phyloP scores from a whole-genome alignment of 2,113 vertebrate genomes.

The Malurus alboscapulatus region DNA sequence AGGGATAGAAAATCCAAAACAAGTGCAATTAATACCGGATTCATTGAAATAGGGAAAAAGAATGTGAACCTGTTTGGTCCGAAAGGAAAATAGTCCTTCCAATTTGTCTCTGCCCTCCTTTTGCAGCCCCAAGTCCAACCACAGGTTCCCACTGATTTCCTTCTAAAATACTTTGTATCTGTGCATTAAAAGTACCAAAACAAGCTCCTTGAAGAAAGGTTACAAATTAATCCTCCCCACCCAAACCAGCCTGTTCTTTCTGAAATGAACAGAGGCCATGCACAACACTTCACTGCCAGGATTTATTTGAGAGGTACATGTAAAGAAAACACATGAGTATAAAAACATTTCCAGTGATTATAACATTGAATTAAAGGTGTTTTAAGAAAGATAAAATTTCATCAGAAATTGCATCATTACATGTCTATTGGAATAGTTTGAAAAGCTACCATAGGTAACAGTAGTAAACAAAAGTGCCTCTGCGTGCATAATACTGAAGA shows the following conservation, averaged over 20 bases:
- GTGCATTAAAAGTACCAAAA: not conserved
- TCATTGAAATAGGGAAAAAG: not conserved
- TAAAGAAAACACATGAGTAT: conserved; percentile 28
- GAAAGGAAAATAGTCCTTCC: not conserved
- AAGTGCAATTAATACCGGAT: not conserved
- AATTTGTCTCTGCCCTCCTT: not conserved
- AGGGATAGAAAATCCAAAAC: not conserved
- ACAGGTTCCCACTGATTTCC: not conserved
- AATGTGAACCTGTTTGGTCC: not conserved
- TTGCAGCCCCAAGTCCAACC: not conserved
- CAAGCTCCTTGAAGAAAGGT: not conserved
- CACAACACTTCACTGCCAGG: conserved; percentile 21
- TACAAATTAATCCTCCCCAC: not conserved
- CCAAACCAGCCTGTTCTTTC: not conserved
- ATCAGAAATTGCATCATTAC: conserved; percentile 46
- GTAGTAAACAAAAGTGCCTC: conserved; percentile 46
- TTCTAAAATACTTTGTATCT: not conserved
- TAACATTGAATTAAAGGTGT: conserved; percentile 34
- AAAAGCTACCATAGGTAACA: conserved; percentile 54
- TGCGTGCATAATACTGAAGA: conserved; percentile 30
- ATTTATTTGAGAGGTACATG: conserved; percentile 49
- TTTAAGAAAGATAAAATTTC: conserved; percentile 48
- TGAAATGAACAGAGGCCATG: not conserved
- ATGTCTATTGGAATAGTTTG: conserved; percentile 15
- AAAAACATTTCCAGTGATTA: conserved; percentile 61